These are phyloP conservation scores for Isaurus tuberculatus DNA, from an alignment of 92 coral and sea anemone genomes.

Conservation along the genomic window DNA sequence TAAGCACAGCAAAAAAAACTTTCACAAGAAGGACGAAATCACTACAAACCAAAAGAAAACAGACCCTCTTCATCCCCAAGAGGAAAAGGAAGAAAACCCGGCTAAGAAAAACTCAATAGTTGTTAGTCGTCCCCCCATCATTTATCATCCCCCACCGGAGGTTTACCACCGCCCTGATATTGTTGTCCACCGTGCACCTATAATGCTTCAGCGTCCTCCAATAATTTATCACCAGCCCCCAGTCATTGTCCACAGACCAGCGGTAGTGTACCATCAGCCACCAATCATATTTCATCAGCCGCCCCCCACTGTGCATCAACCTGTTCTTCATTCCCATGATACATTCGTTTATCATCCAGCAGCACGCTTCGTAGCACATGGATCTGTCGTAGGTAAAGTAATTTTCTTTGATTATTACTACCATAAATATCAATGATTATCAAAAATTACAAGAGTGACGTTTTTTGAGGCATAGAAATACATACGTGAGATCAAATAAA, in stretches of 20 bases:
- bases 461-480: too few species aligned
- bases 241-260: conserved; percentile 97
- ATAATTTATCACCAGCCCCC: conserved; percentile 98
- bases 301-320: conserved; percentile 94
- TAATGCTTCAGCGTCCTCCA: conserved; percentile 97
- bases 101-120: conserved; percentile 91
- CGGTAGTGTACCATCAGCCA: conserved; percentile 99
- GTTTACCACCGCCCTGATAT: conserved; percentile 98
- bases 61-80: conserved; percentile 66
- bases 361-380: conserved; percentile 81
- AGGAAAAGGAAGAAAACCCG: conserved; percentile 74
- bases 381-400: conserved; percentile 68
- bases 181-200: conserved; percentile 99
- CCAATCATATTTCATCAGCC: conserved; percentile 97
- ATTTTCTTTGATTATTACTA: background rate
- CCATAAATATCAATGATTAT: too few species aligned
- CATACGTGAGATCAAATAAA: too few species aligned
- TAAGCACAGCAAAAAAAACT: conserved; percentile 30
- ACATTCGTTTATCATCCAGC: conserved; percentile 88
- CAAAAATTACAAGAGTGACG: too few species aligned
- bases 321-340: conserved; percentile 91
- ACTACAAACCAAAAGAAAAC: conserved; percentile 39
- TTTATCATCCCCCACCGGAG: conserved; percentile 99
- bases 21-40: conserved; percentile 48
- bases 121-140: conserved; percentile 96